A percentile compares a stretch with the other conserved stretches of the same genome.
phyloP scores from a whole-genome alignment of 2,797 vertebrate genomes.

The Mareca penelope region DNA sequence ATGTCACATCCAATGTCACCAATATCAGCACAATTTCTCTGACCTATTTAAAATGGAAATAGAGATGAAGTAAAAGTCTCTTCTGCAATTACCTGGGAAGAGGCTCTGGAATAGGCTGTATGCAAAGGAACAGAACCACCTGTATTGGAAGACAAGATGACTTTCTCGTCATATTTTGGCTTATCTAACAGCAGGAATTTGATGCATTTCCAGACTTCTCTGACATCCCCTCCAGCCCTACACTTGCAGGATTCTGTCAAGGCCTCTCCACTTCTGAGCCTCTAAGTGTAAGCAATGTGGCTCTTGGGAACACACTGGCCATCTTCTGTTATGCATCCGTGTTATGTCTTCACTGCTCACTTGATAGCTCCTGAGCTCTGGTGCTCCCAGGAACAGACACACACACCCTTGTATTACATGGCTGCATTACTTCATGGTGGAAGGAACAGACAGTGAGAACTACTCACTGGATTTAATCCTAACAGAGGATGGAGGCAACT shows the following conservation, averaged over 20 bases:
- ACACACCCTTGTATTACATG: not conserved
- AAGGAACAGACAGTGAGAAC: not conserved
- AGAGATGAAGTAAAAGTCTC: not conserved
- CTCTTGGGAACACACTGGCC: accelerated
- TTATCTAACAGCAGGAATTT: not conserved
- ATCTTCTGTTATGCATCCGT: not conserved
- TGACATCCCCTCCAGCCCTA: not conserved
- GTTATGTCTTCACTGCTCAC: not conserved
- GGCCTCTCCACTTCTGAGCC: not conserved
- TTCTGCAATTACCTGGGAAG: accelerated
- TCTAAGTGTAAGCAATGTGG: accelerated
- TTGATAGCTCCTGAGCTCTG: not conserved
- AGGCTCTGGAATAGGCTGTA: not conserved
- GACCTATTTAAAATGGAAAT: not conserved
- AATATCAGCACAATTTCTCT: not conserved
- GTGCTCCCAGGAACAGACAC: no score
- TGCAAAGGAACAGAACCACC: not conserved
- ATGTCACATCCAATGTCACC: not conserved
- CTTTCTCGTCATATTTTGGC: not conserved
- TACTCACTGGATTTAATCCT: not conserved
- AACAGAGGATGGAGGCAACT: not conserved
- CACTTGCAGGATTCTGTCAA: not conserved
- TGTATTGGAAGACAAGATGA: accelerated
- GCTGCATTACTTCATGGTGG: accelerated
- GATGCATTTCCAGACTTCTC: not conserved